Evolutionary conservation across 2,888 invertebrate species (phyloP).

Genomic region (Watsonalla binaria): DNA sequence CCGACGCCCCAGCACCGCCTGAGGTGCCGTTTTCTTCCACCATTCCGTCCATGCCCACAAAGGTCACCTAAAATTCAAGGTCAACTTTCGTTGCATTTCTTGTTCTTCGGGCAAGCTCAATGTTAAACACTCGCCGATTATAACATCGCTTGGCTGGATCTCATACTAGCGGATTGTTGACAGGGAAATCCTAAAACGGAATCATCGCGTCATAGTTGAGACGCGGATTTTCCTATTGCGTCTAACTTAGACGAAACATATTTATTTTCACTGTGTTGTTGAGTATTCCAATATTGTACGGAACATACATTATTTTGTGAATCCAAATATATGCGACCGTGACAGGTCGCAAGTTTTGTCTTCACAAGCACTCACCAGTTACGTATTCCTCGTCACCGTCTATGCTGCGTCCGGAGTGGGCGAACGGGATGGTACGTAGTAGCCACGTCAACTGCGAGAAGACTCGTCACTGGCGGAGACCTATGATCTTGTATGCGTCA

Average conservation of each 20-base stretch:
- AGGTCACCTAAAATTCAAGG: constrained; percentile 83
- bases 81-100: constrained; percentile 70
- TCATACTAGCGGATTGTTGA: constrained; percentile 50
- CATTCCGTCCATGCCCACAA: constrained; percentile 91
- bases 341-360: constrained; percentile 76
- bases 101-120: constrained; percentile 45
- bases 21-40: constrained; percentile 91
- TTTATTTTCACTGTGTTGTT: constrained; percentile 36
- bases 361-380: constrained; percentile 90
- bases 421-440: constrained; percentile 95
- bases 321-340: constrained; percentile 67
- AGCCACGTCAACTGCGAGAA: constrained; percentile 94
- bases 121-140: constrained; percentile 33
- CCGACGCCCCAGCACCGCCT: constrained; percentile 58
- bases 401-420: constrained; percentile 96
- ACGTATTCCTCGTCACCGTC: constrained; percentile 97
- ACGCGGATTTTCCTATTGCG: constrained; percentile 69
- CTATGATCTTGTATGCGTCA: constrained; percentile 87
- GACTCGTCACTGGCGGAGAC: constrained; percentile 90
- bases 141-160: constrained; percentile 32
- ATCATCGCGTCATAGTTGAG: constrained; percentile 63
- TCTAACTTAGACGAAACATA: constrained; percentile 56
- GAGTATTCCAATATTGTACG: constrained; percentile 36
- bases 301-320: constrained; percentile 64
- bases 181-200: constrained; percentile 61